Conservation (phyloP, 2,113 vertebrate species). For the Rhinichthys klamathensis region DNA sequence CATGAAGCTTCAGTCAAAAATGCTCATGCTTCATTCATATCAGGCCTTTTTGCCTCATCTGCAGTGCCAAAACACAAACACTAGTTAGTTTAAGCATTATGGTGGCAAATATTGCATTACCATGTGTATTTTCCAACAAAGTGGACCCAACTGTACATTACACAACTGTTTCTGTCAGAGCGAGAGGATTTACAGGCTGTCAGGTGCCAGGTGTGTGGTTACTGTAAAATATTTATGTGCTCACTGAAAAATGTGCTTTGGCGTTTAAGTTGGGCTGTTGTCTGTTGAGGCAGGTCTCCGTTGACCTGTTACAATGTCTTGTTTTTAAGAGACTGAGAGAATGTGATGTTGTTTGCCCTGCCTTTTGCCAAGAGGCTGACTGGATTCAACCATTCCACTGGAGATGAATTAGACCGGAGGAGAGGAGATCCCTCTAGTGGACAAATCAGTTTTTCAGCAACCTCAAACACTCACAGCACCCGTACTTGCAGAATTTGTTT, state of each 20-base stretch:
- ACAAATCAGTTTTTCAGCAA: not conserved
- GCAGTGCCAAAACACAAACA: not conserved
- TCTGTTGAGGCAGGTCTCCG: slow-evolving; percentile 43
- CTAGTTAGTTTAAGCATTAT: not conserved
- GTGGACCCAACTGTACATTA: not conserved
- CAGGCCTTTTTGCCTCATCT: not conserved
- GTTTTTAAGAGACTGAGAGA: slow-evolving; percentile 47
- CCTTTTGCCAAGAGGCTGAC: slow-evolving; percentile 58
- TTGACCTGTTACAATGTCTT: slow-evolving; percentile 54
- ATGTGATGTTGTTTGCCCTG: slow-evolving; percentile 52
- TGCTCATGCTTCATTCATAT: not conserved
- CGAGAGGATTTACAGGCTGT: slow-evolving; percentile 62
- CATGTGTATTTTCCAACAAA: slow-evolving; percentile 1
- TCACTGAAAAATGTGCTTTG: slow-evolving; percentile 63
- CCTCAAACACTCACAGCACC: not conserved
- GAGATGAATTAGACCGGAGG: slow-evolving; percentile 51
- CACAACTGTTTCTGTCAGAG: slow-evolving; percentile 59
- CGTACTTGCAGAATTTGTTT: too few species aligned
- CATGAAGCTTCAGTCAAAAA: not conserved
- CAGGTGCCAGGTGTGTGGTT: slow-evolving; percentile 62
- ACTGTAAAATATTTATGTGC: slow-evolving; percentile 69
- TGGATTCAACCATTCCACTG: slow-evolving; percentile 41
- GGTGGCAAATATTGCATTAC: slow-evolving; percentile 25
- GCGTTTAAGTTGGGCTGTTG: slow-evolving; percentile 61
- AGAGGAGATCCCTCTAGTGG: slow-evolving; percentile 74